Conservation (phyloP, 2,113 vertebrate species). For the Cervus canadensis region DNA sequence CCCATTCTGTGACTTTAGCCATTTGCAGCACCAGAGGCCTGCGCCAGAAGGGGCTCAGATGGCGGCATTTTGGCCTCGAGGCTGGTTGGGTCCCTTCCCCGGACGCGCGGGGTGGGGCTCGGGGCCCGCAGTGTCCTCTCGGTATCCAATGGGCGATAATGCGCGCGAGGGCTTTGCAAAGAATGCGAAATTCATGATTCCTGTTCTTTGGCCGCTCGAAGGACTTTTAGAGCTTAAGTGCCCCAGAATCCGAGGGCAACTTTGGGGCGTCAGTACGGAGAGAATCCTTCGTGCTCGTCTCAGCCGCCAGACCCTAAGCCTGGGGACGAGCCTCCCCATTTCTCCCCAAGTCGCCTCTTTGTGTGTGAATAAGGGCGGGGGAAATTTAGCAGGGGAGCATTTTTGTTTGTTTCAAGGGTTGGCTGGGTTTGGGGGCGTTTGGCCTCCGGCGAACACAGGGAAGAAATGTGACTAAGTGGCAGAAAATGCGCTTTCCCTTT, state of each 20-base stretch:
- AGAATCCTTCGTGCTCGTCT: neutral
- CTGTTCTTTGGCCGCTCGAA: neutral
- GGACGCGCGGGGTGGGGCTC: neutral
- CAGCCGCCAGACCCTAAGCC: neutral
- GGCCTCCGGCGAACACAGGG: neutral
- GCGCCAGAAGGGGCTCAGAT: neutral
- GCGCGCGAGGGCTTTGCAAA: neutral
- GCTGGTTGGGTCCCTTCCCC: neutral
- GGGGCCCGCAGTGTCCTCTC: neutral
- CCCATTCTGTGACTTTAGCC: neutral
- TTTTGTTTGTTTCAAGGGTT: slow-evolving; percentile 31
- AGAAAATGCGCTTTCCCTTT: slow-evolving; percentile 34
- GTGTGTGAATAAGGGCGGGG: neutral
- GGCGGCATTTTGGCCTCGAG: neutral
- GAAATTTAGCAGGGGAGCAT: neutral
- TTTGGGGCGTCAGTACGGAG: neutral
- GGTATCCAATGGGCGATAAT: neutral
- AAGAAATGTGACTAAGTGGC: slow-evolving; percentile 37
- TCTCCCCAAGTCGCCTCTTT: neutral
- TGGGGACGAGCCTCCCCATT: neutral
- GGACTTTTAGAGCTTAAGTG: neutral
- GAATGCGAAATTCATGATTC: too few relatives aligned
- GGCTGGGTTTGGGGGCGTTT: slow-evolving; percentile 37
- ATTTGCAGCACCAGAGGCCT: neutral
- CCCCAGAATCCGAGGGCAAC: neutral